These are phyloP conservation scores for Rhagonycha fulva DNA, from an alignment of 2,888 invertebrate species.

Conservation along the genomic window DNA sequence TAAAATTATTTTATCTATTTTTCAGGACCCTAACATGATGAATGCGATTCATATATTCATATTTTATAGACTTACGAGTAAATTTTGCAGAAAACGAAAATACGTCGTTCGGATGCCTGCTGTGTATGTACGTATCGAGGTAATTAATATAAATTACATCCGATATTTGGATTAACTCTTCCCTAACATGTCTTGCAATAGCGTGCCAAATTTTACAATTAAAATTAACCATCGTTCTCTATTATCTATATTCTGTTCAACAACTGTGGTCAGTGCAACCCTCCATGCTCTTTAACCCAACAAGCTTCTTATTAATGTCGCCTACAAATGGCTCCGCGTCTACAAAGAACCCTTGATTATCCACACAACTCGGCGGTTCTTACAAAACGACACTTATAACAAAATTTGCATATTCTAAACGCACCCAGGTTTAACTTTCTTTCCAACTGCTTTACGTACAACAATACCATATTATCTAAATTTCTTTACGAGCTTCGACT, in stretches of 20 bases:
- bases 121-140: neutral
- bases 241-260: neutral
- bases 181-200: neutral
- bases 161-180: neutral
- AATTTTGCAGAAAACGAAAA: neutral
- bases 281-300: neutral
- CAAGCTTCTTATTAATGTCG: neutral
- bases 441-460: neutral
- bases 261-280: neutral
- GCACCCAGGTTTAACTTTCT: neutral
- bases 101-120: neutral
- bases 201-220: neutral
- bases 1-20: constrained; percentile 2
- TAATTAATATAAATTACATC: neutral
- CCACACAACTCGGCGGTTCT: constrained; percentile 19
- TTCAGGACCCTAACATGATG: constrained; percentile 1
- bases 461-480: neutral
- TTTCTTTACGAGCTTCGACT: neutral
- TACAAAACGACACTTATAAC: constrained; percentile 17
- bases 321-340: neutral
- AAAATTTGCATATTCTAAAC: constrained; percentile 22
- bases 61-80: neutral
- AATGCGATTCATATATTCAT: neutral
- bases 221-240: neutral
- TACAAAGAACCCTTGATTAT: constrained; percentile 19